Percentiles rank a stretch among this genome's conserved stretches.
These are phyloP conservation scores for Scaptomyza tumidula DNA, from an alignment of 2,888 invertebrate species.

Conservation along the genomic window DNA sequence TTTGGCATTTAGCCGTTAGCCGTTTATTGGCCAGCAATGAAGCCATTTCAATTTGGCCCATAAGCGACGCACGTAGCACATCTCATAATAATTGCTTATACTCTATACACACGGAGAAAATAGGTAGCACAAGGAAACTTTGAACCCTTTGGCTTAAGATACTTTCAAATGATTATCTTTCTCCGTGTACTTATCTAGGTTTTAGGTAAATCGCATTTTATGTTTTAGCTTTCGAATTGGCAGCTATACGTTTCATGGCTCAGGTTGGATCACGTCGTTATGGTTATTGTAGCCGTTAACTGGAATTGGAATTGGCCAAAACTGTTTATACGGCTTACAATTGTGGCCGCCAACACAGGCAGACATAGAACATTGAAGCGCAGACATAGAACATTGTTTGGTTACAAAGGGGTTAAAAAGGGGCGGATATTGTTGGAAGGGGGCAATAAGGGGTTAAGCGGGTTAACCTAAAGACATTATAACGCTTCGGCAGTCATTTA, in stretches of 20 bases:
- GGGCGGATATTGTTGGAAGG: no score
- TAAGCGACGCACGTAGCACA: slow-evolving; percentile 35
- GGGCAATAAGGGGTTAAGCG: background rate
- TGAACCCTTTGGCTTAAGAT: no score
- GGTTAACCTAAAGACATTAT: slow-evolving; percentile 2
- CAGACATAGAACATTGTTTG: slow-evolving; percentile 17
- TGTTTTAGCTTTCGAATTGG: slow-evolving; percentile 1
- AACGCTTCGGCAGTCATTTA: background rate
- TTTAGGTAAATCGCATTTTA: slow-evolving; percentile 28
- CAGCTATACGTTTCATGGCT: slow-evolving; percentile 34
- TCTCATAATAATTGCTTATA: slow-evolving; percentile 12
- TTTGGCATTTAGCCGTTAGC: slow-evolving; percentile 20
- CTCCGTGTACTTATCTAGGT: slow-evolving; percentile 7
- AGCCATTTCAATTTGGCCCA: slow-evolving; percentile 44
- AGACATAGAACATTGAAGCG: slow-evolving; percentile 38
- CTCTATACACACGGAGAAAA: background rate
- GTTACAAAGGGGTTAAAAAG: background rate
- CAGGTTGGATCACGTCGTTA: slow-evolving; percentile 50
- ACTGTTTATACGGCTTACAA: slow-evolving; percentile 59
- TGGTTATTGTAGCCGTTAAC: slow-evolving; percentile 39
- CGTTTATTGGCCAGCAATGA: slow-evolving; percentile 28
- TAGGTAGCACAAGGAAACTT: background rate
- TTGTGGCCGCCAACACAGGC: slow-evolving; percentile 27
- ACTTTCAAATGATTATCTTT: background rate
- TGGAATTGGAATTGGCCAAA: slow-evolving; percentile 69